Evolutionary conservation across 2,888 invertebrate species (phyloP), one percentile per base, ranked within the genome.

Genomic region (Trachelus troglodyta): DNA sequence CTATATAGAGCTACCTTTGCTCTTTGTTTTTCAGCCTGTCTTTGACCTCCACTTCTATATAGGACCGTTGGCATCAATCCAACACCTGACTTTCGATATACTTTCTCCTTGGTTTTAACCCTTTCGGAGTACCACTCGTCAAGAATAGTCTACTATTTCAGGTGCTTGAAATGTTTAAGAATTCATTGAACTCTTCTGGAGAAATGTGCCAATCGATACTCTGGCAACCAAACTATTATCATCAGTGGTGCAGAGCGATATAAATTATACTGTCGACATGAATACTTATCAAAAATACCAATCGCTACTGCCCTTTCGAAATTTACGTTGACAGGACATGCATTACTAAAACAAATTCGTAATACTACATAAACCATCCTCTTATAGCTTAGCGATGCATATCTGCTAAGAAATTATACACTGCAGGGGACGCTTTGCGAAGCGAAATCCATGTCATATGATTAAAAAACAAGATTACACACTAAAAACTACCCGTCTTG

Each of bases 291-390:
- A 56, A 1, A 56, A 9, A 56, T 56, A 23, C 56, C 71, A 34
- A 71, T 31, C 71, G 71, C 12, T 4, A 31, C 34, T 31, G 12
- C 71, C 71, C 34, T 23, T 31, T 71, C 31, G 15, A 34, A 71
- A 71, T 71, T 71, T 71, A 71, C 71, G 71, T 71, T 23, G 71
- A 34, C 71, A 34, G 15, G 56, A 56, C 56, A 56, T 56, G 56
- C 56, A 23, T 56, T 56, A 56, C 56, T 56, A 56, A 23, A 56
- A 56, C 56, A 56, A 56, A 56, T 56, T 9, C 56, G 23, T 56
- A 23, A 23, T 56, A 23, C 23, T 2, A 23, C 56, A 23, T 56
- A 23, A 56, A 56, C 9, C 23, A 56, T 9, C 56, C 56, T 23
- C 2, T 56, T 23, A 56, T 56, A 56, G 23, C 56, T 6, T 9